Conservation (phyloP, 2,113 vertebrate genomes). For the Machaerirhynchus nigripectus region DNA sequence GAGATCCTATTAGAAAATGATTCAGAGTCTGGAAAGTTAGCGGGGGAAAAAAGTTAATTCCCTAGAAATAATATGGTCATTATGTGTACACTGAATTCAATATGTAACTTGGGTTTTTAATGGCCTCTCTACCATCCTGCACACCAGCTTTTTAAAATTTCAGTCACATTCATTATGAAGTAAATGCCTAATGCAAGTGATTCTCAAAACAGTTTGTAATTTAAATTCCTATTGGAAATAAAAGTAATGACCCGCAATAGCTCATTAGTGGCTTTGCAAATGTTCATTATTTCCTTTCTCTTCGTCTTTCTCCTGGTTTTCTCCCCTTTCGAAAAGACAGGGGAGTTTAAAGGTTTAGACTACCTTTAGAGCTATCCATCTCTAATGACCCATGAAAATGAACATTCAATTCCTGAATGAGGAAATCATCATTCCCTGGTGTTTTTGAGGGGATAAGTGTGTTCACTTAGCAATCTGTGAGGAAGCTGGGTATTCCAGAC, state of each 20-base stretch:
- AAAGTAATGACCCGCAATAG: constrained; percentile 21
- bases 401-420: background rate
- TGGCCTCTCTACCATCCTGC: constrained; percentile 4
- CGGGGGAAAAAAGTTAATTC: background rate
- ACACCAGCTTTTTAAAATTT: constrained; percentile 12
- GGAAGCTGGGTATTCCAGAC: background rate
- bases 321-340: background rate
- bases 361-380: constrained; percentile 17
- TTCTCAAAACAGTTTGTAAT: constrained; percentile 37
- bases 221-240: constrained; percentile 37
- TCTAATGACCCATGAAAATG: constrained; percentile 20
- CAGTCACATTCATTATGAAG: constrained; percentile 17
- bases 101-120: constrained; percentile 15
- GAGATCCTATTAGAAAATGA: constrained; percentile 53
- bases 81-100: constrained; percentile 37
- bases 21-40: constrained; percentile 29
- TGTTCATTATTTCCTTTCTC: constrained; percentile 4
- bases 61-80: constrained; percentile 48
- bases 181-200: constrained; percentile 11
- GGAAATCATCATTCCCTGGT: background rate
- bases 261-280: constrained; percentile 27
- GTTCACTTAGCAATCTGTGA: background rate
- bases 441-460: constrained; percentile 4
- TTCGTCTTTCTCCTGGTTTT: background rate
- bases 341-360: constrained; percentile 20